phyloP scores from a whole-genome alignment of 1,140 invertebrate species.

The Aphaenogaster ashmeadi region DNA sequence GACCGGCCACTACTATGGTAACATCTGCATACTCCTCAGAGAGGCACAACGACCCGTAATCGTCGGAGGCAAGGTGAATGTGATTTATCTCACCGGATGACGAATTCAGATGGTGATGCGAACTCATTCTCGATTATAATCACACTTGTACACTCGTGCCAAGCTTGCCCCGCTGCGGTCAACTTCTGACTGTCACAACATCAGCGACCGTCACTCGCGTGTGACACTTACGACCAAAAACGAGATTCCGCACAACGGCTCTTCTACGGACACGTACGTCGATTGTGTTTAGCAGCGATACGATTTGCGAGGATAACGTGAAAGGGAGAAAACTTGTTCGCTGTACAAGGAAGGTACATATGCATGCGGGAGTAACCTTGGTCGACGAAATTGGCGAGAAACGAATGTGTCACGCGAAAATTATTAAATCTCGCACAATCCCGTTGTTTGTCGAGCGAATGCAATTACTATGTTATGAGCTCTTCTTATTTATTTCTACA shows the following conservation, averaged over 20 bases:
- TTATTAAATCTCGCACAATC: not conserved
- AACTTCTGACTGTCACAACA: not conserved
- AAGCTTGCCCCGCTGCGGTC: not conserved
- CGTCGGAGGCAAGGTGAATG: conserved; percentile 63
- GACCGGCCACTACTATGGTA: conserved; percentile 94
- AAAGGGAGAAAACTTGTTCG: not conserved
- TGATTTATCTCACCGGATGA: conserved; percentile 69
- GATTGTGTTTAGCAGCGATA: not conserved
- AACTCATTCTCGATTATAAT: conserved; percentile 65
- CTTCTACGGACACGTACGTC: not conserved
- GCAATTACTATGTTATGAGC: not conserved
- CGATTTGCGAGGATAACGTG: not conserved
- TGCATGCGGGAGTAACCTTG: not conserved
- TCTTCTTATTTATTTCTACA: not conserved
- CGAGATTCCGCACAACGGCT: not conserved
- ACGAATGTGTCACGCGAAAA: conserved; percentile 1
- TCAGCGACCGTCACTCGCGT: not conserved
- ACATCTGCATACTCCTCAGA: conserved; percentile 97
- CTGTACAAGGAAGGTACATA: not conserved
- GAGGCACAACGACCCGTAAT: conserved; percentile 92
- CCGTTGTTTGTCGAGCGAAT: not conserved
- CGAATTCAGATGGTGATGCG: conserved; percentile 66
- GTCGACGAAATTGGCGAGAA: not conserved
- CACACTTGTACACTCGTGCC: not conserved
- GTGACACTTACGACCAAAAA: not conserved